Conservation (phyloP, 2,888 invertebrate genomes). For the Dryobota labecula region DNA sequence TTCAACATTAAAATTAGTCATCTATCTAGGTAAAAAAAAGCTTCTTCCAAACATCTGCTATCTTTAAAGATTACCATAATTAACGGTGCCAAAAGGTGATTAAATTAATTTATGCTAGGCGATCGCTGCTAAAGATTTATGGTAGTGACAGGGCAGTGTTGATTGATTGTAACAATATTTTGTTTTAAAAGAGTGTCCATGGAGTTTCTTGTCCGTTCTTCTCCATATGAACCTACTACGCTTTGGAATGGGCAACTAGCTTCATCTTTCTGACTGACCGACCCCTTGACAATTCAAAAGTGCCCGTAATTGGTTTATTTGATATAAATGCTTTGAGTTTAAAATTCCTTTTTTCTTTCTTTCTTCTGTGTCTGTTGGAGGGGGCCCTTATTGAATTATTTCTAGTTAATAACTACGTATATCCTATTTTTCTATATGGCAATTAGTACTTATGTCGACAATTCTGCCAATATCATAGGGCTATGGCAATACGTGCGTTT, state of each 20-base stretch:
- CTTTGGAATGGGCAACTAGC: no score
- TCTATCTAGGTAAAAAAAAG: constrained; percentile 1
- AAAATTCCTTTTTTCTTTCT: background rate
- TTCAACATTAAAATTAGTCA: constrained; percentile 9
- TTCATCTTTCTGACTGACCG: no score
- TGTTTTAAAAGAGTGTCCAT: no score
- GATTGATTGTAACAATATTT: no score
- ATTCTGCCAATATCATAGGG: background rate
- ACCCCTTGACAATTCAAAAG: no score
- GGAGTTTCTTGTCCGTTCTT: no score
- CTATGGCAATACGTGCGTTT: background rate
- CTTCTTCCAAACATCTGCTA: background rate
- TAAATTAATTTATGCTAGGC: constrained; percentile 26
- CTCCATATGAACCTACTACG: no score
- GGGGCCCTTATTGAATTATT: background rate
- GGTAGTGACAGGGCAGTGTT: constrained; percentile 3
- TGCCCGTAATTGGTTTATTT: no score
- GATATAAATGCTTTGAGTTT: no score
- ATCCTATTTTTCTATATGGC: background rate
- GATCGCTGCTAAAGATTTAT: constrained; percentile 33
- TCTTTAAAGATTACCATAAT: constrained; percentile 27
- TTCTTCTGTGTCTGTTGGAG: background rate
- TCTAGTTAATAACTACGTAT: background rate
- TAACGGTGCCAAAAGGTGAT: constrained; percentile 23
- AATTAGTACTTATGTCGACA: background rate